A percentile compares a stretch with the other conserved stretches of the same genome.
These are phyloP conservation scores for Styela plicata DNA, from an alignment of 23 tunicate species.

Conservation along the genomic window DNA sequence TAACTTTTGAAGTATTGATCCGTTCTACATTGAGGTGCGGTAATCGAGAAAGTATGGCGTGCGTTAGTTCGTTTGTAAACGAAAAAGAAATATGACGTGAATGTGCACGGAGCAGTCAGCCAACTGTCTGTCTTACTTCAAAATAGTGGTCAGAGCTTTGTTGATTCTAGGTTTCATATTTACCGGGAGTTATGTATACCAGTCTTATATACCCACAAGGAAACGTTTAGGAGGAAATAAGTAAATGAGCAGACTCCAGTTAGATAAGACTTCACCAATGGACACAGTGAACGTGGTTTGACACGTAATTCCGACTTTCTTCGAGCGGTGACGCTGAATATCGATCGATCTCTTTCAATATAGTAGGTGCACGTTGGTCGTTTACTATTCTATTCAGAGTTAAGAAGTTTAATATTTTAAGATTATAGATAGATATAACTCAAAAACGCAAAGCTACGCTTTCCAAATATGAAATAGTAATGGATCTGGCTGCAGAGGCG, in stretches of 20 bases:
- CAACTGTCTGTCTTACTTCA: neutral
- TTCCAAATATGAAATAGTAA: too few relatives aligned
- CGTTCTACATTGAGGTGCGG: neutral
- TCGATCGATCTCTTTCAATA: neutral
- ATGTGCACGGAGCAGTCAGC: neutral
- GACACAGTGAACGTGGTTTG: neutral
- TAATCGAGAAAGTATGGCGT: neutral
- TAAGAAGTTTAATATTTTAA: too few relatives aligned
- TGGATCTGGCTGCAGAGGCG: too few relatives aligned
- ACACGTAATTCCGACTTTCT: neutral
- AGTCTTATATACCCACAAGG: too few relatives aligned
- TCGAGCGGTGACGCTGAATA: neutral
- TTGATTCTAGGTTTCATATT: too few relatives aligned
- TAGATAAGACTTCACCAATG: neutral
- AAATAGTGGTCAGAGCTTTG: neutral
- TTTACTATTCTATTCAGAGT: neutral
- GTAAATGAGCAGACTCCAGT: neutral
- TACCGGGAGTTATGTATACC: too few relatives aligned
- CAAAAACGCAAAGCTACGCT: too few relatives aligned
- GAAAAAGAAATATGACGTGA: neutral
- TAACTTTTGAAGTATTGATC: neutral
- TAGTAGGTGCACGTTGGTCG: neutral
- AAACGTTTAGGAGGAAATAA: too few relatives aligned
- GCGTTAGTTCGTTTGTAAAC: neutral
- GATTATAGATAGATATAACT: too few relatives aligned